Evolutionary conservation across 2,797 vertebrate species (phyloP).

Genomic region (Helarctos malayanus): DNA sequence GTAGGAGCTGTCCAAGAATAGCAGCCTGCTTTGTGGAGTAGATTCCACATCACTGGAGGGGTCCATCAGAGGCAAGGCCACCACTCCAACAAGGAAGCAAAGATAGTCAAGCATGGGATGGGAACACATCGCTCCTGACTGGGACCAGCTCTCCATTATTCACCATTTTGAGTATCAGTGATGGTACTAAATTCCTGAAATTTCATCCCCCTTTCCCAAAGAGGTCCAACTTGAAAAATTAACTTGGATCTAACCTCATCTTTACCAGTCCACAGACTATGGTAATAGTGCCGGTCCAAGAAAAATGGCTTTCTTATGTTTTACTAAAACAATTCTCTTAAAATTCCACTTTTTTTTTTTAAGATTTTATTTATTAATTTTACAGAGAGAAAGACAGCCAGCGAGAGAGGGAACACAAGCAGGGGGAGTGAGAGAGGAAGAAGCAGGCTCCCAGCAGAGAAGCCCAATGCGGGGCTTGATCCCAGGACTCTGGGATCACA

Average conservation of each 20-base stretch:
- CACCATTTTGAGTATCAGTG: not conserved
- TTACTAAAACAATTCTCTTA: not conserved
- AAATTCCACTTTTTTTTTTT: not conserved
- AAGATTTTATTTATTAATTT: too few species aligned
- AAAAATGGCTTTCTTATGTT: not conserved
- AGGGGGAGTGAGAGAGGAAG: too few species aligned
- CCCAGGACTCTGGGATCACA: too few species aligned
- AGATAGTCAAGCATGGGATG: not conserved
- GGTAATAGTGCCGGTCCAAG: not conserved
- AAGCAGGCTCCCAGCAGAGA: too few species aligned
- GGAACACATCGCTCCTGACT: not conserved
- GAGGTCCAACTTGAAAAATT: not conserved
- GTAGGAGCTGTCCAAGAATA: not conserved
- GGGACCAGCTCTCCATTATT: not conserved
- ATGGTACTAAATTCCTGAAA: not conserved
- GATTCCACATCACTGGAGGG: not conserved
- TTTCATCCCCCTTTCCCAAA: not conserved
- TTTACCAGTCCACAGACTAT: not conserved
- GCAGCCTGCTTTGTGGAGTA: not conserved
- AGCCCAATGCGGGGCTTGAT: too few species aligned
- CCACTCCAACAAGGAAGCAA: not conserved
- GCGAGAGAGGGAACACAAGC: too few species aligned
- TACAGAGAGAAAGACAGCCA: too few species aligned
- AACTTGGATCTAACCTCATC: not conserved
- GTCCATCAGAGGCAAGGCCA: not conserved